Base-by-base conservation (phyloP, 2,888 invertebrate species). In the Cryptocephalus moraei region DNA sequence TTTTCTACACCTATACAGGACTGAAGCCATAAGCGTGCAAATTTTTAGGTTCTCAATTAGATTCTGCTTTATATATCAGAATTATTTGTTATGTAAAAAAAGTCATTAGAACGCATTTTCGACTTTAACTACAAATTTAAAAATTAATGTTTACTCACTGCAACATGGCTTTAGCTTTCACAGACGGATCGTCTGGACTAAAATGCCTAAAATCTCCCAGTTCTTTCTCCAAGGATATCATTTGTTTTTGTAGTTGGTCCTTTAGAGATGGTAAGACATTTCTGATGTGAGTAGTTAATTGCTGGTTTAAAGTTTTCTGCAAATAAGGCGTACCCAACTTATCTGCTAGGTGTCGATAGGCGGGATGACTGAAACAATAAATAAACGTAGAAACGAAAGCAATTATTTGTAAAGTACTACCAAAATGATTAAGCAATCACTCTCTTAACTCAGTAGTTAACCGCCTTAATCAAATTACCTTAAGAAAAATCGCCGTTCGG, bases 161-260 rank as follows among this genome's bases (percentile, higher is more conserved):
- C 69, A 99, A 75, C 92, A 99, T 94, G 57, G 97, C 97, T 75
- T 99, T 99, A 40, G 97, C 97, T 75, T 99, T 99, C 66, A 97
- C 86, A 50, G 94, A 86, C 12, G 97, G 97, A 77, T 99, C 99
- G 69, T 99, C 96, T 0, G 96, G 95, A 64, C 91, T 79, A 71
- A 95, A 96, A 75, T 97, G 91, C 76, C 96, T 97, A 74, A 92
- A 99, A 73, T 99, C 97, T 61, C 96, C 95, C 12, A 99, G 96
- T 70, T 99, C 99, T 71, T 96, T 97, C 74, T 99, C 99, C 62
- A 99, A 77, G 9, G 89, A 77, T 44, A 97, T 78, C 70, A 91
- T 76, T 72, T 99, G 97, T 69, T 94, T 94, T 74, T 97, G 97
- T 58, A 99, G 76, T 70, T 91, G 91, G 72, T 97, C 97, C 41